phyloP scores from a whole-genome alignment of 2,888 invertebrate species.

The Coremacera marginata region DNA sequence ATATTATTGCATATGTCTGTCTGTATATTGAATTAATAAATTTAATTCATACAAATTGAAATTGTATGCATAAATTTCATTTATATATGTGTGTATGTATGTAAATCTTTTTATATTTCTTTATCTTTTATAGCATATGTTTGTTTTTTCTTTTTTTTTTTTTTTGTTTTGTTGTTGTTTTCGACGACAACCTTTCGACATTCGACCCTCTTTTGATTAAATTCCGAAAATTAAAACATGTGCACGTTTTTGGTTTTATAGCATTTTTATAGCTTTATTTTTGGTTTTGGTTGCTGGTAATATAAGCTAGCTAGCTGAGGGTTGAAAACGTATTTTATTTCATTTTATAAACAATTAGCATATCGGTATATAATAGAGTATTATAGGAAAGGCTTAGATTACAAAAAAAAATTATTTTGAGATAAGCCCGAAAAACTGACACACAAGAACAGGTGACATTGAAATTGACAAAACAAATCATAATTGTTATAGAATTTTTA shows the following conservation, averaged over 20 bases:
- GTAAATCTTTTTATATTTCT: background rate
- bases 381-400: no score
- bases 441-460: no score
- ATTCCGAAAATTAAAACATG: constrained; percentile 46
- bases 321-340: background rate
- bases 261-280: constrained; percentile 3
- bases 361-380: no score
- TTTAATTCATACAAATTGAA: background rate
- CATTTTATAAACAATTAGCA: background rate
- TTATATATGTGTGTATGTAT: background rate
- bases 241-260: constrained; percentile 40
- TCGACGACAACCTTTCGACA: background rate
- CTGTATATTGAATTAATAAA: no score
- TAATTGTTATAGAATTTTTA: no score
- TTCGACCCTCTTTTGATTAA: constrained; percentile 14
- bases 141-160: background rate
- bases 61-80: no score
- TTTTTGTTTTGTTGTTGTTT: background rate
- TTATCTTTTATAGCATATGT: background rate
- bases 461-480: no score
- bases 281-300: background rate
- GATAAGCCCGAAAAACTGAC: no score
- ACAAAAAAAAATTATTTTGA: no score
- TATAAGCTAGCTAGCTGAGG: background rate
- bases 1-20: constrained; percentile 3